Evolutionary conservation across 2,113 vertebrate species (phyloP).

Genomic region (Pardalotus punctatus): DNA sequence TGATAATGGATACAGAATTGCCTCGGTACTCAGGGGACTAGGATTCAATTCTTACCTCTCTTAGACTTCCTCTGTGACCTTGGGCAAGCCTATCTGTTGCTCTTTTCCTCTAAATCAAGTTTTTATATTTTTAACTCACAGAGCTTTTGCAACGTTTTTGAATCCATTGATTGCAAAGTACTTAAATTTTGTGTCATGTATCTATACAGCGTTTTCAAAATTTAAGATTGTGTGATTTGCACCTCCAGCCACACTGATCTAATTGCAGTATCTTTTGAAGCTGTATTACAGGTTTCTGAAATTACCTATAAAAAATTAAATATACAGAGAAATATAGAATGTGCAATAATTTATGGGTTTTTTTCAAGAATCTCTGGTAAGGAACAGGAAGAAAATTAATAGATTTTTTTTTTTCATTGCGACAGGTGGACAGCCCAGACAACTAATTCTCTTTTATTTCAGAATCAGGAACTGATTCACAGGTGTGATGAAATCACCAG

Average conservation of each 20-base stretch:
- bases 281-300: neutral
- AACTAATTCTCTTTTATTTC: neutral
- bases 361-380: neutral
- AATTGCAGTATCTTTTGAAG: neutral
- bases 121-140: constrained; percentile 2
- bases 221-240: neutral
- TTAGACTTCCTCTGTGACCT: constrained; percentile 47
- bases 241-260: neutral
- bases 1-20: constrained; percentile 49
- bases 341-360: neutral
- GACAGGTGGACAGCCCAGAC: neutral
- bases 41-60: constrained; percentile 43
- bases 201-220: neutral
- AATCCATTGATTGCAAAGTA: neutral
- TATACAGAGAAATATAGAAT: neutral
- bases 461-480: neutral
- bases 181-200: neutral
- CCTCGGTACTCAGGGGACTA: constrained; percentile 15
- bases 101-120: constrained; percentile 31
- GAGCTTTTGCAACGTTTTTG: neutral
- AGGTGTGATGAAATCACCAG: neutral
- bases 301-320: neutral
- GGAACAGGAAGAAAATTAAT: neutral
- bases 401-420: neutral
- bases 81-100: constrained; percentile 32